These are phyloP conservation scores for Enteromius mattozi DNA, from an alignment of 2,797 vertebrate species.

Conservation along the genomic window DNA sequence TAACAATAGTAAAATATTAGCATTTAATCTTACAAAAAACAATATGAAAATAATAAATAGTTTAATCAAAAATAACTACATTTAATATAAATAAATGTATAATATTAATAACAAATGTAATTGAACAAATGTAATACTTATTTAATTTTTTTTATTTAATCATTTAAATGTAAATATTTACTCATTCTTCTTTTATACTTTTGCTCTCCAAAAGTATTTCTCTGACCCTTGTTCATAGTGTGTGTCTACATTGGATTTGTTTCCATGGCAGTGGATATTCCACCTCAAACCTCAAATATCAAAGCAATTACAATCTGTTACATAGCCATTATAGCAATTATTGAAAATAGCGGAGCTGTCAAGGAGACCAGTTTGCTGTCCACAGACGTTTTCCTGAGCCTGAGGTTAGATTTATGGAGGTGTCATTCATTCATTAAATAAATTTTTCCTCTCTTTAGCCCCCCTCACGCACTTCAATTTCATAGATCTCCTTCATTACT, in stretches of 20 bases:
- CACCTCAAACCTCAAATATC: constrained; percentile 54
- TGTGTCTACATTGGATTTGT: constrained; percentile 25
- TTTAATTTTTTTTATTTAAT: background rate
- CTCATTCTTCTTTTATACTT: background rate
- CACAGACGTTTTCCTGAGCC: constrained; percentile 46
- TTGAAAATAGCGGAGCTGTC: constrained; percentile 75
- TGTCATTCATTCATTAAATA: constrained; percentile 42
- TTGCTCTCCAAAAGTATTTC: background rate
- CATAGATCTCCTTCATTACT: constrained; percentile 59
- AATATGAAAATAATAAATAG: background rate
- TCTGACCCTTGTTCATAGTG: constrained; percentile 2
- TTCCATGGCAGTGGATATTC: constrained; percentile 62
- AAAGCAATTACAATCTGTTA: constrained; percentile 63
- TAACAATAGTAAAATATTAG: background rate
- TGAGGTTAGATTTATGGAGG: constrained; percentile 45
- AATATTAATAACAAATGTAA: background rate
- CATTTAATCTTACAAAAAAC: background rate
- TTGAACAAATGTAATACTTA: background rate
- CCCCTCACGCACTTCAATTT: constrained; percentile 20
- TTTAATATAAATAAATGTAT: background rate
- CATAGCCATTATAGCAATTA: constrained; percentile 78
- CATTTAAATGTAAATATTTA: background rate
- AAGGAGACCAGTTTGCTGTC: constrained; percentile 57
- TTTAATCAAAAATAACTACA: background rate
- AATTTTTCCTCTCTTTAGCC: constrained; percentile 25